Evolutionary conservation across 1,140 invertebrate genomes (phyloP), one percentile per base, ranked within the genome.

Genomic region (Pararge aegeria): DNA sequence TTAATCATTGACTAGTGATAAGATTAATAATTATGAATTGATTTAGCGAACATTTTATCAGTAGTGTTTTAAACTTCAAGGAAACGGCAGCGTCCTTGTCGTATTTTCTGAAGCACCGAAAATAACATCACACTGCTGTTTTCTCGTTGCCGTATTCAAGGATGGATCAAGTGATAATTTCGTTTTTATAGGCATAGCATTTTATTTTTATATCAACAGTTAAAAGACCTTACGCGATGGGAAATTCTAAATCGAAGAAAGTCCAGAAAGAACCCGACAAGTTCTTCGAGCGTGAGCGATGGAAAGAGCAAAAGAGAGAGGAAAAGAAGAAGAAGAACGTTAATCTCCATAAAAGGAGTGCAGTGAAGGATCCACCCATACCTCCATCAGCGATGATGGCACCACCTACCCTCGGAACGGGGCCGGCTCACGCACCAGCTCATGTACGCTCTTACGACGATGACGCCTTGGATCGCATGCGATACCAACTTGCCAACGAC

Each of bases 401-500:
- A 30, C 55, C 52, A n/a, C 65, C 49, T 7, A 16, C 48, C 6
- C 58, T 65, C n/a, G 61, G 46, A 13, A 20, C 58, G 0, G 55
- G 40, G 18, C 69, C 74, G 10, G 10, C 65, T 6, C 65, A 73
- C 18, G 37, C 72, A 21, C 70, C 78, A 1, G 67, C 83, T 12
- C 75, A 80, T 12, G 55, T 75, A 0, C 75, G 79, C 18, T 80
- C 83, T 19, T 91, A 91, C 58, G 90, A 92, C 61, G 80, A 89
- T 18, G 83, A 90, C 57, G 83, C 83, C 18, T 77, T 92, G 24
- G 75, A 84, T 1, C 76, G 87, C 6, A 90, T 95, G 73, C 89
- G 91, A 13, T 89, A 91, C 7, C 92, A 94, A 24, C 87, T 96
- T 5, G 85, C 91, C 15, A 89, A 90, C 0, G 91, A 94, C 58